Percentiles rank a stretch among this genome's conserved stretches.
phyloP scores from a whole-genome alignment of 2,113 vertebrate species.

The Camarhynchus parvulus region DNA sequence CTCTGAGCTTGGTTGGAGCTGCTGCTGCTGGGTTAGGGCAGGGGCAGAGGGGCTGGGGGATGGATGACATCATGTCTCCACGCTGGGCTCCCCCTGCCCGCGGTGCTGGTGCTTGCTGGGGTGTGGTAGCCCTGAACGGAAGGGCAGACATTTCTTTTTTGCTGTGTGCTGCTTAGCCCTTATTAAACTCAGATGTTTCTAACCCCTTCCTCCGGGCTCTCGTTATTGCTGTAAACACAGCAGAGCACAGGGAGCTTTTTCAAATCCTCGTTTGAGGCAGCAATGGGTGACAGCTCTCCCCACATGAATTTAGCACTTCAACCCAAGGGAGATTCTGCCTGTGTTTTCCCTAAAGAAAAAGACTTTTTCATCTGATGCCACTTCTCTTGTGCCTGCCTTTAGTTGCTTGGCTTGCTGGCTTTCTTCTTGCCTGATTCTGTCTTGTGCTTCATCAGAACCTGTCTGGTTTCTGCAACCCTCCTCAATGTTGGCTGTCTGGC shows the following conservation, averaged over 20 bases:
- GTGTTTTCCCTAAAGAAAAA: neutral
- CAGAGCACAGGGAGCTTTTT: slow-evolving; percentile 23
- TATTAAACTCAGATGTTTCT: slow-evolving; percentile 71
- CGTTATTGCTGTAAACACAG: slow-evolving; percentile 61
- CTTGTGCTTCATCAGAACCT: neutral
- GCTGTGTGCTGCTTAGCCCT: slow-evolving; percentile 58
- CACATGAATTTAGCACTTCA: neutral
- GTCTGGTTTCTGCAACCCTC: neutral
- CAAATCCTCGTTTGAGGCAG: neutral
- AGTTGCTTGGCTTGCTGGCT: neutral
- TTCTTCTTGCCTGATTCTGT: neutral
- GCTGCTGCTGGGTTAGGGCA: neutral
- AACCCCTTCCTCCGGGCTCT: slow-evolving; percentile 57
- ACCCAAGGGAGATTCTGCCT: neutral
- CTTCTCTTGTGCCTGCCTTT: neutral
- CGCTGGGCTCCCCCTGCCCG: neutral
- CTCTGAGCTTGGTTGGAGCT: neutral
- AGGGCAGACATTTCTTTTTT: slow-evolving; percentile 59
- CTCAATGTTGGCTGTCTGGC: neutral
- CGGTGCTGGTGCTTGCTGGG: slow-evolving; percentile 14
- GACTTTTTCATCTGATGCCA: neutral
- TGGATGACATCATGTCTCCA: slow-evolving; percentile 43
- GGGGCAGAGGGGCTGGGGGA: neutral
- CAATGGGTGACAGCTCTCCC: slow-evolving; percentile 41
- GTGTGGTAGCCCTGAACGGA: slow-evolving; percentile 59